phyloP scores from a whole-genome alignment of 92 coral and sea anemone species.

The Virgularia gustaviana region DNA sequence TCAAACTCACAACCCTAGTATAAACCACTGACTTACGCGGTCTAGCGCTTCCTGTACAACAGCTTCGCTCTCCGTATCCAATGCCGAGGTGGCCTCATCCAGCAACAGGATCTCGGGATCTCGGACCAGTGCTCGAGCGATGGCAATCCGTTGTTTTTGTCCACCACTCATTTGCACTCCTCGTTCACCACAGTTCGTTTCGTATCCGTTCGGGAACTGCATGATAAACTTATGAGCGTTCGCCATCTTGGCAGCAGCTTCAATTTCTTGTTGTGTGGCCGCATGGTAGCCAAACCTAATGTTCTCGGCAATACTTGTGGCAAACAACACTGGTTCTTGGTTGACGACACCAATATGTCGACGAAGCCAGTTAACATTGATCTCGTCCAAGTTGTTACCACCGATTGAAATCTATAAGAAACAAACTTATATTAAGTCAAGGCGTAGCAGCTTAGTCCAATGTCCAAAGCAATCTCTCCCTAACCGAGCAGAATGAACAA shows the following conservation, averaged over 20 bases:
- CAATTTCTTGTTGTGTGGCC: slow-evolving; percentile 63
- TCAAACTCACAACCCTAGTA: no score
- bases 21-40: no score
- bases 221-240: slow-evolving; percentile 75
- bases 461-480: neutral
- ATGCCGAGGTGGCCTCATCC: slow-evolving; percentile 89
- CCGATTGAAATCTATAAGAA: slow-evolving; percentile 58
- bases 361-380: slow-evolving; percentile 73
- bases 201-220: slow-evolving; percentile 70
- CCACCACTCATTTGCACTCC: slow-evolving; percentile 91
- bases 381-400: slow-evolving; percentile 55
- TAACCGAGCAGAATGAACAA: neutral
- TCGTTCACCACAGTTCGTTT: slow-evolving; percentile 78
- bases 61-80: slow-evolving; percentile 84
- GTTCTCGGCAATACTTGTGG: slow-evolving; percentile 79
- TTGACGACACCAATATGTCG: slow-evolving; percentile 76
- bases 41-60: slow-evolving; percentile 84
- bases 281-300: slow-evolving; percentile 79
- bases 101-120: slow-evolving; percentile 75
- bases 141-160: slow-evolving; percentile 84
- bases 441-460: neutral
- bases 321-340: slow-evolving; percentile 83
- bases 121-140: slow-evolving; percentile 80
- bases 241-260: slow-evolving; percentile 66
- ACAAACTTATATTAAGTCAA: neutral